These are phyloP conservation scores for Holacanthella duospinosa DNA, from an alignment of 2,888 invertebrate species.

Conservation along the genomic window DNA sequence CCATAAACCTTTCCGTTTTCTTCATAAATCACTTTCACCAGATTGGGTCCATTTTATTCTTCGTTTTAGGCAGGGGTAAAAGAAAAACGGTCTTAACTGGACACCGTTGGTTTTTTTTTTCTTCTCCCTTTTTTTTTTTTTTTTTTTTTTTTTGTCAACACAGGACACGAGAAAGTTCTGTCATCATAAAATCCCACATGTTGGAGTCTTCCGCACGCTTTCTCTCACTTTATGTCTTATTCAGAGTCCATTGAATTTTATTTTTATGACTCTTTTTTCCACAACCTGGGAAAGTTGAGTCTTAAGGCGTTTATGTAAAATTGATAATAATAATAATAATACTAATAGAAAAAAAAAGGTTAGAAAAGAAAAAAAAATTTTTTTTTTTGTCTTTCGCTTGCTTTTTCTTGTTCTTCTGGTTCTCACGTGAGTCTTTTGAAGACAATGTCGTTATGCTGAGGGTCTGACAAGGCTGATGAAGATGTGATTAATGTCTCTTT, in stretches of 20 bases:
- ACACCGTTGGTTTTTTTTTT: no score
- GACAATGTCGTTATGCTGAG: background rate
- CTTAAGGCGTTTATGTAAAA: no score
- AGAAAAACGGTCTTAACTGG: no score
- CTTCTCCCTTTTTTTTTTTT: background rate
- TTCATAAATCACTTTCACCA: conserved; percentile 1
- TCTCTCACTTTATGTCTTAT: background rate
- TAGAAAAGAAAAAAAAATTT: no score
- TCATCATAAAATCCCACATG: background rate
- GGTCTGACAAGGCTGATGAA: background rate
- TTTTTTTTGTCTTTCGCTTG: no score
- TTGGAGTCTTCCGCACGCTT: background rate
- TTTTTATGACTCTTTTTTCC: conserved; percentile 1
- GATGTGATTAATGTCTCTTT: conserved; percentile 2
- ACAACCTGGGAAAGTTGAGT: no score
- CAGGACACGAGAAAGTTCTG: background rate
- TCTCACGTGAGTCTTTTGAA: background rate
- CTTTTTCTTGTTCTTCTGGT: background rate
- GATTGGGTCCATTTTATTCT: background rate
- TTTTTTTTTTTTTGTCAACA: background rate
- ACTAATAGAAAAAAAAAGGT: no score
- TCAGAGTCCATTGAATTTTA: conserved; percentile 3
- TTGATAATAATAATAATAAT: no score
- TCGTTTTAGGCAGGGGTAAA: no score
- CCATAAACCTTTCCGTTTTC: background rate